phyloP scores from a whole-genome alignment of 2,113 vertebrate species.

The Prolemur simus region DNA sequence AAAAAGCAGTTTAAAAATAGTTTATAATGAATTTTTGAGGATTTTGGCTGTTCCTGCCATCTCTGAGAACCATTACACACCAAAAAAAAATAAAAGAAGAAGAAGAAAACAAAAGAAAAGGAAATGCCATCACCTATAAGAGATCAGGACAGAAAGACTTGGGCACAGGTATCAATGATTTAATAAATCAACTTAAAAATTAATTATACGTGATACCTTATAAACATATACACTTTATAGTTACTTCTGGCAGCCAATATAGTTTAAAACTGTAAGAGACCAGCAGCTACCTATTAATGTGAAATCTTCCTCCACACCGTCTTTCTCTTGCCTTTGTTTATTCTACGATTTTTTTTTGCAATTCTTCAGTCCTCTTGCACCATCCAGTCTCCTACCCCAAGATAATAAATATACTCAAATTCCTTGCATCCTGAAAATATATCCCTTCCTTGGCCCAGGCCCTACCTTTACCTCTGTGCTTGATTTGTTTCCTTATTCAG shows the following conservation, averaged over 20 bases:
- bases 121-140: background rate
- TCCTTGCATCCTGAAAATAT: background rate
- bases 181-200: conserved; percentile 9
- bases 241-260: background rate
- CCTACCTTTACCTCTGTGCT: background rate
- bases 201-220: background rate
- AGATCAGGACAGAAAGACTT: background rate
- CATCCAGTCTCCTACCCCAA: background rate
- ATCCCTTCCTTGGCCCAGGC: background rate
- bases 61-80: background rate
- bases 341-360: background rate
- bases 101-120: background rate
- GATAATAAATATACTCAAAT: background rate
- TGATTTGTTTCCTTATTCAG: background rate
- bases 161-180: background rate
- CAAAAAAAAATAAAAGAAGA: background rate
- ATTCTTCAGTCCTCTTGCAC: background rate
- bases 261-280: background rate
- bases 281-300: background rate
- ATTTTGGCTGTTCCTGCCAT: background rate
- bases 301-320: background rate
- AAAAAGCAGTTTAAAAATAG: background rate
- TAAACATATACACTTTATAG: background rate
- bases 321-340: background rate
- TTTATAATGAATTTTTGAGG: background rate